Evolutionary conservation across 1,140 invertebrate genomes (phyloP).

Genomic region (Rhopalosiphum padi): DNA sequence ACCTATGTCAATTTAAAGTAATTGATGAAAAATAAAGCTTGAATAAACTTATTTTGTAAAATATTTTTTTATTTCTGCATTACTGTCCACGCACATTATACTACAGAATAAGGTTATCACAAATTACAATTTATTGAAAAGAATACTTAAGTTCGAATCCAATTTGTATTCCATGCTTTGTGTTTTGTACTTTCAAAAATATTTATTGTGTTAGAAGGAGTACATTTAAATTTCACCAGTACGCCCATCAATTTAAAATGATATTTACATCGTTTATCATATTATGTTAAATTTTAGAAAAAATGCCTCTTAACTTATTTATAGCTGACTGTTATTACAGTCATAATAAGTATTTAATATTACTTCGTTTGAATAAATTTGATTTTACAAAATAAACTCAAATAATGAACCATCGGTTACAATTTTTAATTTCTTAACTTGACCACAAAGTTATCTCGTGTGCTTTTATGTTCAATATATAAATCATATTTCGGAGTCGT

Average conservation of each 20-base stretch:
- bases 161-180: background rate
- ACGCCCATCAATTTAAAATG: background rate
- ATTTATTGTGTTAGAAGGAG: background rate
- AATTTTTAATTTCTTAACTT: background rate
- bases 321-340: too few species aligned
- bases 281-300: background rate
- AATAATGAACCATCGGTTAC: background rate
- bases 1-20: background rate
- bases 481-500: background rate
- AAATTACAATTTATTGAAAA: too few species aligned
- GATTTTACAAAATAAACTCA: background rate
- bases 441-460: background rate
- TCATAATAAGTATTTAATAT: background rate
- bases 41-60: background rate
- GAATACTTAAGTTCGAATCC: background rate
- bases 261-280: background rate
- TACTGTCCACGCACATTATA: background rate
- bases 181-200: background rate
- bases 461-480: background rate
- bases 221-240: background rate
- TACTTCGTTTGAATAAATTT: background rate
- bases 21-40: background rate
- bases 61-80: background rate
- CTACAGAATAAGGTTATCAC: too few species aligned
- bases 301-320: rapidly evolving